phyloP scores from a whole-genome alignment of 2,113 vertebrate species.

The Lamprotornis superbus region DNA sequence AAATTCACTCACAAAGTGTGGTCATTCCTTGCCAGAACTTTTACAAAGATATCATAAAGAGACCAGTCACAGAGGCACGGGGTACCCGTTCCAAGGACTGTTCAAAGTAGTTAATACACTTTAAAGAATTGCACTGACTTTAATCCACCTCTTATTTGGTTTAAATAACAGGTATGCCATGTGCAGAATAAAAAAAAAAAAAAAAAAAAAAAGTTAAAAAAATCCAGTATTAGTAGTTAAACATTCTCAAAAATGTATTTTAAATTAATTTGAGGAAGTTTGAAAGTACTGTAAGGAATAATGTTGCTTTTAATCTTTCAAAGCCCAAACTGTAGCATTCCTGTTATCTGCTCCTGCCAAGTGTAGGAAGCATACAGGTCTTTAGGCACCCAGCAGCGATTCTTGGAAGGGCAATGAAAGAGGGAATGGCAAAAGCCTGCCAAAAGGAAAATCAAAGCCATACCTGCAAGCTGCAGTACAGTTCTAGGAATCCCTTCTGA shows the following conservation, averaged over 20 bases:
- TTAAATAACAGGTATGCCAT: neutral
- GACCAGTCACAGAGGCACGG: neutral
- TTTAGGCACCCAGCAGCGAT: slow-evolving; percentile 42
- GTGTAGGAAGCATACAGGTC: neutral
- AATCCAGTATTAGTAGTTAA: neutral
- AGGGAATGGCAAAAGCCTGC: slow-evolving; percentile 38
- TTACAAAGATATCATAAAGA: slow-evolving; percentile 30
- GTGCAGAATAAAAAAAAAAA: neutral
- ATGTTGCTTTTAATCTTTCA: slow-evolving; percentile 54
- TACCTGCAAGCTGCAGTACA: slow-evolving; percentile 66
- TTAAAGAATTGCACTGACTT: slow-evolving; percentile 14
- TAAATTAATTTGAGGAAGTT: slow-evolving; percentile 28
- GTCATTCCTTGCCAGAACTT: slow-evolving; percentile 41
- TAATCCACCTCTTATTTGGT: slow-evolving; percentile 21
- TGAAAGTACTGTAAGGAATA: slow-evolving; percentile 43
- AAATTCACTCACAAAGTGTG: neutral
- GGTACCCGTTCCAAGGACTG: slow-evolving; percentile 3
- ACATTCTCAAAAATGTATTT: slow-evolving; percentile 21
- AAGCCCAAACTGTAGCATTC: slow-evolving; percentile 38
- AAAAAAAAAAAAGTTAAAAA: neutral
- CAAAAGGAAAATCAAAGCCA: slow-evolving; percentile 72
- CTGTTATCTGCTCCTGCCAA: slow-evolving; percentile 62
- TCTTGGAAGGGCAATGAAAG: slow-evolving; percentile 62
- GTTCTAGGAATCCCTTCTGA: slow-evolving; percentile 57
- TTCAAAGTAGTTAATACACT: slow-evolving; percentile 33